These are phyloP conservation scores for Anastatus disparis DNA, from an alignment of 1,140 invertebrate species.

Conservation along the genomic window DNA sequence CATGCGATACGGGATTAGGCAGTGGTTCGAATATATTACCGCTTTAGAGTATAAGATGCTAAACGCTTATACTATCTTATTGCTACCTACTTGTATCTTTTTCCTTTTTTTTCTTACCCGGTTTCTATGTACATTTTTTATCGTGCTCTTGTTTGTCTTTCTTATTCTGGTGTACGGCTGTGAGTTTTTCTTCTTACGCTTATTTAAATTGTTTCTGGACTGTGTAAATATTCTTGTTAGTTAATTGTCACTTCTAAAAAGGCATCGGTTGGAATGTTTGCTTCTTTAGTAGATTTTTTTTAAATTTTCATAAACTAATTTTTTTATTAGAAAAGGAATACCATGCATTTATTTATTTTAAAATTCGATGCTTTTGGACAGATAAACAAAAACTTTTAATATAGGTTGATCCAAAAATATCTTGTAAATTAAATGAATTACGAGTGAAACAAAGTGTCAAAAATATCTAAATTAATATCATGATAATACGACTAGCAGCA, in stretches of 20 bases:
- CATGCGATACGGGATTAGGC: constrained; percentile 47
- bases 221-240: neutral
- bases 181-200: neutral
- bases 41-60: constrained; percentile 30
- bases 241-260: neutral
- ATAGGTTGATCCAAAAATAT: neutral
- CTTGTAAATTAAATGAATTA: neutral
- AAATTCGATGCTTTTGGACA: no score
- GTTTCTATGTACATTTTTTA: neutral
- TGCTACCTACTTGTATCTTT: neutral
- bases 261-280: neutral
- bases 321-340: no score
- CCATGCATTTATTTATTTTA: no score
- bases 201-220: constrained; percentile 2
- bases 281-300: no score
- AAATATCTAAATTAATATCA: no score
- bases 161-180: neutral
- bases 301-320: no score
- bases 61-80: constrained; percentile 32
- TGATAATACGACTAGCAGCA: no score
- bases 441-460: no score
- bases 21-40: constrained; percentile 48
- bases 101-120: neutral
- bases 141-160: neutral
- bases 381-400: no score